Conservation (phyloP, 2,797 vertebrate species). For the Peromyscus nudipes region DNA sequence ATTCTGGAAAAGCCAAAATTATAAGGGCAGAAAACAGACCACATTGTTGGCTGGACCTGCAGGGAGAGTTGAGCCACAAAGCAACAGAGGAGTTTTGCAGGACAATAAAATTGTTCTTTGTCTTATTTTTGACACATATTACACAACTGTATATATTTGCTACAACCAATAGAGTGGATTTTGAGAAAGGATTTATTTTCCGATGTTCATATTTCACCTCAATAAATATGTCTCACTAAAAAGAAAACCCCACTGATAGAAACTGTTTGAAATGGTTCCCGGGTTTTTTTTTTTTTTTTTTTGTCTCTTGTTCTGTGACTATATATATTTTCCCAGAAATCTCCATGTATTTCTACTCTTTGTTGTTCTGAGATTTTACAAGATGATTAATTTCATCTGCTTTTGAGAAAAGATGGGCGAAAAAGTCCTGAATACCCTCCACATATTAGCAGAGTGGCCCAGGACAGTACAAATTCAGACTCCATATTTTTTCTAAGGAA, state of each 20-base stretch:
- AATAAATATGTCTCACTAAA: background rate
- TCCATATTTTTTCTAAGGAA: background rate
- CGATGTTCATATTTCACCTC: background rate
- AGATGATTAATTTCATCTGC: background rate
- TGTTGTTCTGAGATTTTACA: background rate
- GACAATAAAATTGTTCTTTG: background rate
- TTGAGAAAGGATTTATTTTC: slow-evolving; percentile 30
- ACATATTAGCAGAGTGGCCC: background rate
- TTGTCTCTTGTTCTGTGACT: background rate
- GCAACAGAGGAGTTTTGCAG: background rate
- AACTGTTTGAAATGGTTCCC: slow-evolving; percentile 44
- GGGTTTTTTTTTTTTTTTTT: background rate
- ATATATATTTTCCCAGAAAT: slow-evolving; percentile 11
- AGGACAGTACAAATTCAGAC: slow-evolving; percentile 41
- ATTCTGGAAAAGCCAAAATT: slow-evolving; percentile 38
- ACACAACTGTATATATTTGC: background rate
- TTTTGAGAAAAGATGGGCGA: slow-evolving; percentile 11
- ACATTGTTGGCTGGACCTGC: background rate
- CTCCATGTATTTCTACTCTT: background rate
- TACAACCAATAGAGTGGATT: background rate
- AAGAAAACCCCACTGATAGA: slow-evolving; percentile 36
- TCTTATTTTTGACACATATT: slow-evolving; percentile 1
- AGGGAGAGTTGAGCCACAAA: background rate
- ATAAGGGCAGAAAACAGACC: background rate
- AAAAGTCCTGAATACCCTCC: background rate